Evolutionary conservation across 2,113 vertebrate genomes (phyloP), one percentile per base, ranked within the genome.

Genomic region (Narcine bancroftii): DNA sequence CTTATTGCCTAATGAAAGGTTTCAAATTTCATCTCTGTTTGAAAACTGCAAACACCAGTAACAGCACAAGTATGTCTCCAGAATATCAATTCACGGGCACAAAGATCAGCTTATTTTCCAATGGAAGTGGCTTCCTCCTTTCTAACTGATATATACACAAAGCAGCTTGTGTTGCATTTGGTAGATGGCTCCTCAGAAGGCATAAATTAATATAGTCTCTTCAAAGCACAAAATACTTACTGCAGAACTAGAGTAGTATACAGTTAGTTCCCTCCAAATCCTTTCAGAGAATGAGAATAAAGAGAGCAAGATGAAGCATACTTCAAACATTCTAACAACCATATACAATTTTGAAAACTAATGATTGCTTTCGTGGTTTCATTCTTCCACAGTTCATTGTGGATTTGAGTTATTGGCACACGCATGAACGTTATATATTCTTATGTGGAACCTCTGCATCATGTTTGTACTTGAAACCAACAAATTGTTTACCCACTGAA

Each of bases 321-420:
- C 87, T 91, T 91, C 60, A 69, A 91, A 69, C 39, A 69, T 47
- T 29, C 60, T 45, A 66, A 69, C 60, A 91, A 33, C 63, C 47
- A 91, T 60, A 69, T 69, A 60, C 87, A 91, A 91, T 91, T 91
- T 91, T 63, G 21, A 69, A 91, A 91, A 39, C 36, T 63, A 91
- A 45, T 91, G 87, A 91, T 91, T 91, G 24, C 87, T 69, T 91
- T 91, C 69, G 87, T 60, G 81, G 81, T 66, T 91, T 65, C 39
- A 6, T 39, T 65, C 85, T 65, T 60, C 17, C 36, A 39, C 19
- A 56, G 87, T 91, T 91, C 65, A 69, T 91, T 91, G 69, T 91
- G 26, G 87, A 69, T 69, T 91, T 17, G 6, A 91, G 87, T 42
- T 21, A 66, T 19, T 21, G 56, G 65, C 21, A 66, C 65, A 66